Evolutionary conservation across 1,140 invertebrate genomes (phyloP).

Genomic region (Ips typographus): DNA sequence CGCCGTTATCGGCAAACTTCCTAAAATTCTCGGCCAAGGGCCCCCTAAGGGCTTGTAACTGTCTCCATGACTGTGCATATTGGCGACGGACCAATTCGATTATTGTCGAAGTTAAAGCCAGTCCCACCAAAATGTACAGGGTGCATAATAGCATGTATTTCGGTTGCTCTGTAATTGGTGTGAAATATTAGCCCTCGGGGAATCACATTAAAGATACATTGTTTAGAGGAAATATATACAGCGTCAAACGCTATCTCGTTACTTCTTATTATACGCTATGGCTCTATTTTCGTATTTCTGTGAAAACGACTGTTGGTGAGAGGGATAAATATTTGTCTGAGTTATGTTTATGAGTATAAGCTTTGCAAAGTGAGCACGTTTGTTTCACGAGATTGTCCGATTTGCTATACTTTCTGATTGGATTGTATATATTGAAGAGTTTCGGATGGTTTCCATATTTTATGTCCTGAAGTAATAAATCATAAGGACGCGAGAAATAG

Average conservation of each 20-base stretch:
- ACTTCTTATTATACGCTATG: conserved; percentile 12
- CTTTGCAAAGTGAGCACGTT: not conserved
- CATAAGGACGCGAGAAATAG: no score
- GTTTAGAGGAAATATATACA: no score
- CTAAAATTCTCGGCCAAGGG: conserved; percentile 76
- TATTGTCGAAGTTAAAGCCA: conserved; percentile 92
- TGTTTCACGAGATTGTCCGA: not conserved
- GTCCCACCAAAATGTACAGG: conserved; percentile 88
- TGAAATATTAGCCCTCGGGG: not conserved
- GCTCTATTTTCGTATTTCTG: conserved; percentile 8
- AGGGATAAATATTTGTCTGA: conserved; percentile 14
- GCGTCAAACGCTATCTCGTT: conserved; percentile 5
- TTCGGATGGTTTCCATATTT: no score
- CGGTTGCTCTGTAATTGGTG: conserved; percentile 65
- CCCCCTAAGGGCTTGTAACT: conserved; percentile 73
- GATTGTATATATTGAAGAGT: no score
- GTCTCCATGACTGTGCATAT: conserved; percentile 82
- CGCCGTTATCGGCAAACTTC: conserved; percentile 71
- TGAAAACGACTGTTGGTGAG: not conserved
- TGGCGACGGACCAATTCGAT: conserved; percentile 85
- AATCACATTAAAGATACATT: no score
- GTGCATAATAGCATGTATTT: conserved; percentile 89
- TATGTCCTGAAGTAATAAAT: no score
- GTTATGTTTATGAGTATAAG: not conserved
- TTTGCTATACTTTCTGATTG: not conserved